Percentiles rank a stretch among this genome's conserved stretches.
These are phyloP conservation scores for Montipora capitata DNA, from an alignment of 92 coral and sea anemone species.

Conservation along the genomic window DNA sequence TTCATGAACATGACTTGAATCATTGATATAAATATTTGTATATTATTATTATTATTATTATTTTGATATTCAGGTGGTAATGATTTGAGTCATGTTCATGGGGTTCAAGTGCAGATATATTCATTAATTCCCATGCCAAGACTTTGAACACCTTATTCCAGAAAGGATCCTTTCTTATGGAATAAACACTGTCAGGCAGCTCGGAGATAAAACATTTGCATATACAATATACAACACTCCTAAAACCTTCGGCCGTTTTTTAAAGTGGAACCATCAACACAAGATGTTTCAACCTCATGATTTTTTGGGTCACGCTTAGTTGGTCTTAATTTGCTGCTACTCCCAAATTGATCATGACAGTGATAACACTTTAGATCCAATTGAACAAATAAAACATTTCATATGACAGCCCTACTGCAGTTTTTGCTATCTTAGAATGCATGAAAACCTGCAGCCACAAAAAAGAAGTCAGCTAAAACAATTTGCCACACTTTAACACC, in stretches of 20 bases:
- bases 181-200: no score
- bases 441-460: background rate
- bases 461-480: background rate
- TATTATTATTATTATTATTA: no score
- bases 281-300: background rate
- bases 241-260: background rate
- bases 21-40: background rate
- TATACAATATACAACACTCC: background rate
- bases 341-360: background rate
- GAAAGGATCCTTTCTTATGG: no score
- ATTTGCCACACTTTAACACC: background rate
- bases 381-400: background rate
- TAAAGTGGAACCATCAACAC: background rate
- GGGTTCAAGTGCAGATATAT: no score
- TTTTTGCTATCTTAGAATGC: constrained; percentile 4
- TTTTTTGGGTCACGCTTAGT: background rate
- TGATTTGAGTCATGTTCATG: no score
- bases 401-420: background rate
- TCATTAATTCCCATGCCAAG: no score
- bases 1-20: background rate
- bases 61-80: no score
- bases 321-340: constrained; percentile 10
- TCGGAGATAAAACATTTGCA: no score
- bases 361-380: background rate
- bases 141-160: no score